Evolutionary conservation across 2,113 vertebrate species (phyloP).

Genomic region (Podilymbus podiceps): DNA sequence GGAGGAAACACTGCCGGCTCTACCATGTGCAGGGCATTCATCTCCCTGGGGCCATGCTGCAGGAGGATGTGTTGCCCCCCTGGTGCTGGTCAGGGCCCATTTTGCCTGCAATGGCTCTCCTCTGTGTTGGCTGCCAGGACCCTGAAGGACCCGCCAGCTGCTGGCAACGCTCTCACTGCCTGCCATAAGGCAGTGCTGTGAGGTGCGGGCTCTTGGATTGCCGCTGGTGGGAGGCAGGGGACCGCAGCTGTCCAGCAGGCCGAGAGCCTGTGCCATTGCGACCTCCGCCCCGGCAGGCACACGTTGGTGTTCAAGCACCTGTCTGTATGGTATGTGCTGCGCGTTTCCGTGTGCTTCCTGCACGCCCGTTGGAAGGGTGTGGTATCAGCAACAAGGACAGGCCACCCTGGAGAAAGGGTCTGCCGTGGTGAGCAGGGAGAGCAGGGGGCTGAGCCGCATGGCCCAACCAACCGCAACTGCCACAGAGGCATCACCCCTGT

Average conservation of each 20-base stretch:
- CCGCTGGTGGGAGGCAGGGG: not conserved
- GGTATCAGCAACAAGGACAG: not conserved
- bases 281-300: not conserved
- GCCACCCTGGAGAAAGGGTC: not conserved
- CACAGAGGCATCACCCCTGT: not conserved
- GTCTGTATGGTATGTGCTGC: not conserved
- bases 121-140: not conserved
- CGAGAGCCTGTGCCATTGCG: accelerated
- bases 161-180: not conserved
- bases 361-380: not conserved
- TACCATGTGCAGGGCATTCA: accelerated
- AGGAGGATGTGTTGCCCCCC: not conserved
- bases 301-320: not conserved
- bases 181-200: not conserved
- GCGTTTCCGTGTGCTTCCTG: not conserved
- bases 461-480: not conserved
- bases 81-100: not conserved
- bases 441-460: not conserved
- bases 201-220: not conserved
- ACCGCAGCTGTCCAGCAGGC: not conserved
- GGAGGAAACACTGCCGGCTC: not conserved
- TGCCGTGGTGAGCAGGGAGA: not conserved
- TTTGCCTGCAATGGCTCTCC: not conserved
- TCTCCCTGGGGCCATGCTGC: accelerated
- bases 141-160: not conserved